Evolutionary conservation across 2,888 invertebrate species (phyloP), one percentile per base, ranked within the genome.

Genomic region (Chorisops tibialis): DNA sequence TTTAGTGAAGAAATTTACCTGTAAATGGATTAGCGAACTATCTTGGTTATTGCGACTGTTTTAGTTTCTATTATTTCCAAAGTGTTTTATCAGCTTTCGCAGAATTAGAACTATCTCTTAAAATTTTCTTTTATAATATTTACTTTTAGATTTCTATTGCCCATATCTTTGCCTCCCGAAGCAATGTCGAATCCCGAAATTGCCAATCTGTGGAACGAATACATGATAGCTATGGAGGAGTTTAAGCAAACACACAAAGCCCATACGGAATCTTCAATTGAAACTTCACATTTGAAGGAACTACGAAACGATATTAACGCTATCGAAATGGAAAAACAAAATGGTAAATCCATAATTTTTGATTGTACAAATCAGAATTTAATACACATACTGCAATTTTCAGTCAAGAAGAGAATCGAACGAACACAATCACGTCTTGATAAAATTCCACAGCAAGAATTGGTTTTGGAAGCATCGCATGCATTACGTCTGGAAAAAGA

Each of bases 291-390:
- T 71, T 85, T 88, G n/a, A 81, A 85, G 2, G 94, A 94, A 79
- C 85, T 95, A 63, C 86, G 91, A 68, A 86, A 87, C 67, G 94
- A 94, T 73, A 86, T 93, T 56, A 85, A 87, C 69, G 87, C 90
- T 65, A 93, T 93, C 90, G 91, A 91, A 67, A 86, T 89, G 59
- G 94, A 95, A 74, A 85, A 87, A 73, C 90, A 91, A 69, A 88
- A 90, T 69, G 85, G 91, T 73, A n/a, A n/a, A n/a, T n/a, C n/a
- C n/a, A 37, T 9, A 37, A 37, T 37, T 37, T 9, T 37, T 37
- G 37, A 6, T 9, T 37, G 7, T 37, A 9, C 11, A 37, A 37
- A 37, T 9, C 11, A 9, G n/a, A n/a, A n/a, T n/a, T n/a, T n/a
- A n/a, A n/a, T n/a, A n/a, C n/a, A n/a, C n/a, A 18, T 18, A 47